A percentile compares a stretch with the other conserved stretches of the same genome.
phyloP scores from a whole-genome alignment of 2,888 invertebrate genomes.

The Tipula helvola region DNA sequence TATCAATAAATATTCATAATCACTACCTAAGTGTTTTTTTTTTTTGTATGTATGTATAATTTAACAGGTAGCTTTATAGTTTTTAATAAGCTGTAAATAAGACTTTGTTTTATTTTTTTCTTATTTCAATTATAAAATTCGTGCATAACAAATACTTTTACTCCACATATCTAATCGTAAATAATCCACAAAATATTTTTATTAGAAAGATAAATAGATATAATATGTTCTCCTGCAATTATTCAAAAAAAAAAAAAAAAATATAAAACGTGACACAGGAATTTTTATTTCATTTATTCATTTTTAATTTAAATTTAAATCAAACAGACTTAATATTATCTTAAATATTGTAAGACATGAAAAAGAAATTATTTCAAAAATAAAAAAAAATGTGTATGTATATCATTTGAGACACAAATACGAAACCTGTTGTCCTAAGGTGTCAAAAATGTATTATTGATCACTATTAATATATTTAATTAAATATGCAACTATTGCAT shows the following conservation, averaged over 20 bases:
- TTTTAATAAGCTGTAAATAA: neutral
- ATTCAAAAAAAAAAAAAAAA: neutral
- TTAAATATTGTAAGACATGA: neutral
- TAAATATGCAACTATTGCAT: neutral
- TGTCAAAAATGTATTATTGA: neutral
- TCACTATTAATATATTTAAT: neutral
- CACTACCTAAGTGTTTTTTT: neutral
- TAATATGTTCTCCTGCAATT: neutral
- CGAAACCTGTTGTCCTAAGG: neutral
- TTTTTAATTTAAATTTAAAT: neutral
- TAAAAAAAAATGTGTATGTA: neutral
- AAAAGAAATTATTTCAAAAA: neutral
- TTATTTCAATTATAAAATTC: neutral
- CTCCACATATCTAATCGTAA: neutral
- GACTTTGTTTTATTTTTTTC: neutral
- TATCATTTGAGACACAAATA: neutral
- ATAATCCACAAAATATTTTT: neutral
- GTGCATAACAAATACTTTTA: neutral
- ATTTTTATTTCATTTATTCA: neutral
- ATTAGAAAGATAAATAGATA: neutral
- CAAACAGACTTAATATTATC: neutral
- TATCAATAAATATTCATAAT: neutral
- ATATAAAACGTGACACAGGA: neutral
- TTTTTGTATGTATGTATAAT: neutral
- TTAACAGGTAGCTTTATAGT: neutral